Base-by-base conservation (phyloP, 2,888 invertebrate species). In the Chaetogeoica ovagalla region DNA sequence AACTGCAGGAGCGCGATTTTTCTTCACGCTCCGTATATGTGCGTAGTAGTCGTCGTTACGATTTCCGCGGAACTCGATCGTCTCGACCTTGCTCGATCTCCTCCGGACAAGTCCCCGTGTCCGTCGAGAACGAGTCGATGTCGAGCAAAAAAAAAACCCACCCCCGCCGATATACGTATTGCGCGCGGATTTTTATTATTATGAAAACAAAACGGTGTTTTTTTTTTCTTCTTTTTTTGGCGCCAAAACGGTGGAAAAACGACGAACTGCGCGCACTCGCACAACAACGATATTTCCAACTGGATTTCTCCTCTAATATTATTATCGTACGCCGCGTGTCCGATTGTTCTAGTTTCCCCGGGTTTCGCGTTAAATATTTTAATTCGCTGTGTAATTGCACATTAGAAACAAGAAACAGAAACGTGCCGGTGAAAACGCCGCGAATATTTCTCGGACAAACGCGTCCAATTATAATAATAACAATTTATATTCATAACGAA, bases 281-380 rank as follows among this genome's bases (percentile, higher is more conserved):
- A 30, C 23, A 15, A 65, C 9, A 55, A 21, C 57, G 39, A 39
- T n/a, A n/a, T 65, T 74, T 74, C 30, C 52, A 65, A 65, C 37
- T 65, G 17, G 65, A 65, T 74, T 65, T 30, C 30, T 30, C 30
- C 65, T 55, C 17, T 55, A 39, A 74, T 65, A 30, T 30, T 30
- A 30, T 30, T 4, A 4, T 48, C 39, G 17, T 37, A 6, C 62
- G 30, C 30, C 30, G 30, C 48, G 30, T 23, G n/a, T 8, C 43
- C 13, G 21, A 65, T 65, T 65, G 74, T 74, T 55, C 65, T 74
- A 65, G 65, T 74, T 74, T 65, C 52, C 11, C 52, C 65, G 65
- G 57, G 65, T 74, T 74, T 65, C 52, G 19, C 52, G 52, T 73
- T 52, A 57, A 57, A 74, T 65, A 65, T 65, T 65, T 65, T 74